Evolutionary conservation across 2,113 vertebrate species (phyloP), one percentile per base, ranked within the genome.

Genomic region (Egretta garzetta): DNA sequence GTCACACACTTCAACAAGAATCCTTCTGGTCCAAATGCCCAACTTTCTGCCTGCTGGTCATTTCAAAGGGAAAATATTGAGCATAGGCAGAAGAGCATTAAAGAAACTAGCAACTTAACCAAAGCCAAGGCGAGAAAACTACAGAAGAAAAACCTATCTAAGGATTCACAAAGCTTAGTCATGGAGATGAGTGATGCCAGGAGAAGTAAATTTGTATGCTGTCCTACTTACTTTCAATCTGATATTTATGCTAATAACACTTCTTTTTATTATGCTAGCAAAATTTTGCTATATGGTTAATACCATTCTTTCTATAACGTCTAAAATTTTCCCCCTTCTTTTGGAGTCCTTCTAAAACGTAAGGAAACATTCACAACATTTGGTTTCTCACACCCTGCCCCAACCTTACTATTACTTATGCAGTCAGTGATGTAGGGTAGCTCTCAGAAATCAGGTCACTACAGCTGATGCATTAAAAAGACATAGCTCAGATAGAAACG

Each of bases 391-490:
- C 85, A 88, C 72, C 35, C 81, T 90, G 45, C 37, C 55, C 80
- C 80, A 82, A 72, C 84, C 91, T 94, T 85, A n/a, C 86, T 89
- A 28, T 94, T 95, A 43, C 49, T 91, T 89, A 85, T 88, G 84
- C 89, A 30, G 88, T 77, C 45, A 52, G 9, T 43, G 88, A 95
- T 43, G 92, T 43, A 59, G 60, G 16, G 83, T 58, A 73, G 81
- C 0, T 8, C 72, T 77, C 55, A 76, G 88, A 93, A 97, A 93
- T 68, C 77, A 89, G 91, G 74, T 95, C 84, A 87, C 80, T 89
- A 91, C 89, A 66, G 77, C 86, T 95, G 93, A 43, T 89, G 77
- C 87, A 91, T 91, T 93, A 90, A 68, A 90, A 95, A 94, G 88
- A 50, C 4, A 0, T 55, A 50, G 74, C 89, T 95, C 32, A 32